These are phyloP conservation scores for Prosapia bicincta DNA, from an alignment of 2,888 invertebrate genomes.

Conservation along the genomic window DNA sequence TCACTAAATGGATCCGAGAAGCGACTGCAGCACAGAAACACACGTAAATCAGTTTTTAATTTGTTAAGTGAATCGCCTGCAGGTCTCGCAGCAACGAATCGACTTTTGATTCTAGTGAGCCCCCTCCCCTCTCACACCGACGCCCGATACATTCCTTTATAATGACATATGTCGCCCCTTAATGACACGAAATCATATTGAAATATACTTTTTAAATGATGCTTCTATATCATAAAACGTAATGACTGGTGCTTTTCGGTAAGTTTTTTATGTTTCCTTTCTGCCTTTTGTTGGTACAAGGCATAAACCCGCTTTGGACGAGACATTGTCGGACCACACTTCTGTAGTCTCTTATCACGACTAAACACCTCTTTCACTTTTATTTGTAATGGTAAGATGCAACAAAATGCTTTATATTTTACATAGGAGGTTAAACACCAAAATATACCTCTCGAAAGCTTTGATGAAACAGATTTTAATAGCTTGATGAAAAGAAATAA, in stretches of 20 bases:
- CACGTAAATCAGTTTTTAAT: not conserved
- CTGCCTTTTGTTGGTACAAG: not conserved
- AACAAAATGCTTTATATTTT: no score
- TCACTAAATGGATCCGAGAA: not conserved
- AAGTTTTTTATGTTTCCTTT: not conserved
- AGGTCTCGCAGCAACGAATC: not conserved
- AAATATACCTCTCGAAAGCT: no score
- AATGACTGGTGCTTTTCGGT: not conserved
- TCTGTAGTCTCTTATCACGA: no score
- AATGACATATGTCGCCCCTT: not conserved
- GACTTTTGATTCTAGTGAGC: not conserved
- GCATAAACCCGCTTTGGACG: not conserved
- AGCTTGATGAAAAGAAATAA: no score
- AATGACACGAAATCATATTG: slow-evolving; percentile 2
- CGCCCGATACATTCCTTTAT: not conserved
- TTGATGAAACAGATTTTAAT: no score
- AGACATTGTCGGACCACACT: no score
- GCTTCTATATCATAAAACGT: not conserved
- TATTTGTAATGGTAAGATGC: no score
- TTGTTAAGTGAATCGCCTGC: not conserved
- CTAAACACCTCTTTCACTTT: no score
- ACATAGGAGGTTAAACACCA: no score
- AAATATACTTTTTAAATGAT: not conserved
- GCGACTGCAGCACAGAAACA: not conserved
- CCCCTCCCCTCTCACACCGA: not conserved